Base-by-base conservation (phyloP, 2,797 vertebrate species). In the Cetoscarus ocellatus region DNA sequence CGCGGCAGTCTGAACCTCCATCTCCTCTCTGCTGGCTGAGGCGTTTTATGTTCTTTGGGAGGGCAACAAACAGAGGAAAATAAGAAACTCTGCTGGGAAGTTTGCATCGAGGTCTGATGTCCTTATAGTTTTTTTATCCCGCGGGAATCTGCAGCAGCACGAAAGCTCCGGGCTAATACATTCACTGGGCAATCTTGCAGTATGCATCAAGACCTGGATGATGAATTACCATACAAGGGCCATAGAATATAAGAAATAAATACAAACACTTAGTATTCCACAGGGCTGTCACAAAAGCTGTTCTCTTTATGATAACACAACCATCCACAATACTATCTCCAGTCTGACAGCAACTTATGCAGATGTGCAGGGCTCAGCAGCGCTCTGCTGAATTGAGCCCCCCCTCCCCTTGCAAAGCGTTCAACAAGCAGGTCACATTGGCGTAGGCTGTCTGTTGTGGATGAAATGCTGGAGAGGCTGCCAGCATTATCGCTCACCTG, bases 341-440 rank as follows among this genome's bases (percentile, higher is more conserved):
- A 52, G 74, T 75, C 86, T 92, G 90, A 91, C 91, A 91, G 89
- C 87, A 88, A 89, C 84, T 88, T 93, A 92, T 93, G 91, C 88
- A 92, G 92, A 93, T 90, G 85, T 79, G 83, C 59, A 34, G 13
- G 43, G 79, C 83, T 85, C 82, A 73, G 87, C 76, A 77, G 68
- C 50, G 85, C 84, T 86, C 78, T 43, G 77, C 65, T 75, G 68
- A 82, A 88, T 67, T 85, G 71, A 90, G 74, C n/a, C 48, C n/a
- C 76, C 57, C 61, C 27, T 4, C 68, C 73, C 49, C 61, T 51
- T 59, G 48, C 76, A 88, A 81, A 74, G 65, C 82, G 79, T 87
- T 93, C 90, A 86, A 82, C 86, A 93, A 84, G 74, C 93, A 88
- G 89, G 89, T 94, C 90, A 94, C 92, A 92, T 82, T 77, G 79